Percentiles rank a stretch among this genome's conserved stretches.
Evolutionary conservation across 2,113 vertebrate genomes (phyloP).

Genomic region (Cyprinodon brontotheroides): DNA sequence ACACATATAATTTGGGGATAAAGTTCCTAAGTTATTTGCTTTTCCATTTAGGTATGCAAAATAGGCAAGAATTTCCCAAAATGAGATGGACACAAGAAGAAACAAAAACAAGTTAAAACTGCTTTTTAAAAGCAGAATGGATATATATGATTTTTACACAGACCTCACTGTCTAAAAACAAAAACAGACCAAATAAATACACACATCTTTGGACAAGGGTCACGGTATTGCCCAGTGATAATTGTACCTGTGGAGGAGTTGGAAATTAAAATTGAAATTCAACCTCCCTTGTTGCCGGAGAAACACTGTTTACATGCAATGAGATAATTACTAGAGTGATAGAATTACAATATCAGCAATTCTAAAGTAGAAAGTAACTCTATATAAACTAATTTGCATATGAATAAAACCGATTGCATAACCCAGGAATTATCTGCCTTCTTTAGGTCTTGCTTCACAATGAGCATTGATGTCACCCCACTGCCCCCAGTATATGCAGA

Average conservation of each 20-base stretch:
- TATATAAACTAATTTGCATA: conserved; percentile 37
- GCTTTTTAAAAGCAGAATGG: background rate
- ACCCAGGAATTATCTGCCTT: conserved; percentile 30
- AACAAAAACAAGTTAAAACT: background rate
- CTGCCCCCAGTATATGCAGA: conserved; percentile 34
- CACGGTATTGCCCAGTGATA: too few relatives aligned
- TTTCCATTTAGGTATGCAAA: too few relatives aligned
- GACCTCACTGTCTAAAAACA: background rate
- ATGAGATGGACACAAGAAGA: background rate
- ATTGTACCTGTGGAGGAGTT: too few relatives aligned
- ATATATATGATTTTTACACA: background rate
- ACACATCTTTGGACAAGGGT: background rate
- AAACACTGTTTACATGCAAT: background rate
- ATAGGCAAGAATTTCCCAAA: too few relatives aligned
- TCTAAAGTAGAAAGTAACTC: background rate
- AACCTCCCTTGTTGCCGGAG: too few relatives aligned
- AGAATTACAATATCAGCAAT: conserved; percentile 3
- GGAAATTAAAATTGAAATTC: too few relatives aligned
- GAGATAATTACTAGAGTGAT: background rate
- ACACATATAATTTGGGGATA: too few relatives aligned
- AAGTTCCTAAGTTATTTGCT: too few relatives aligned
- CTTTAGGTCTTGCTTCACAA: conserved; percentile 42
- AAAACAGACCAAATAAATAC: background rate
- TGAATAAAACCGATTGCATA: conserved; percentile 37
- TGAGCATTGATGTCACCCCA: conserved; percentile 23